Evolutionary conservation across 2,797 vertebrate genomes (phyloP).

Genomic region (Tamandua tetradactyla): DNA sequence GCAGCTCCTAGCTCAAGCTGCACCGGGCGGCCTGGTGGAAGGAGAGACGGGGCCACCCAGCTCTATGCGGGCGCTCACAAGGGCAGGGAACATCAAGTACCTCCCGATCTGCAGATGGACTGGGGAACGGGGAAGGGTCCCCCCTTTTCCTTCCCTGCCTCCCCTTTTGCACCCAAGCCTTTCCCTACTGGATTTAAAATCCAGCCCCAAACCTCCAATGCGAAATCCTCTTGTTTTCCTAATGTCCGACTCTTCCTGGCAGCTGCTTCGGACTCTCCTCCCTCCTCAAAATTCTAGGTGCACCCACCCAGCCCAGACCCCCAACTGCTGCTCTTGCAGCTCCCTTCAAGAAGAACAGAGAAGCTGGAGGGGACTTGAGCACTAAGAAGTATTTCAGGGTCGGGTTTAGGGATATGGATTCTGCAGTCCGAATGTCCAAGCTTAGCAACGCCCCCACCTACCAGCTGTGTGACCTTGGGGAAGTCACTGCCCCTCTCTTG

Average conservation of each 20-base stretch:
- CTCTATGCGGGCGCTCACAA: background rate
- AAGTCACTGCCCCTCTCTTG: background rate
- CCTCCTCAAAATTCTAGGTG: background rate
- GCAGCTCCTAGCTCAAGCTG: background rate
- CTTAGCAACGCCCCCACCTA: background rate
- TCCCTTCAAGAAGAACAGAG: background rate
- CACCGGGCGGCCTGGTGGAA: background rate
- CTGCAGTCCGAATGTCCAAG: background rate
- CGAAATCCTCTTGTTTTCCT: background rate
- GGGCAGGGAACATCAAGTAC: fast-evolving
- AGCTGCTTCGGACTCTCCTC: background rate
- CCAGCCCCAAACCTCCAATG: background rate
- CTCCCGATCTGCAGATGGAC: background rate
- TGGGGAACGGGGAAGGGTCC: too few species aligned
- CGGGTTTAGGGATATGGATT: background rate
- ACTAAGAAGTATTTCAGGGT: fast-evolving
- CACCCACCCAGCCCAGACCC: background rate
- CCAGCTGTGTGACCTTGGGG: background rate
- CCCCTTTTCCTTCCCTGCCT: fast-evolving
- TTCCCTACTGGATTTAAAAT: background rate
- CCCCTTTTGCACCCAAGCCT: fast-evolving
- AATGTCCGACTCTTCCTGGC: background rate
- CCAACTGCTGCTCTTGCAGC: fast-evolving
- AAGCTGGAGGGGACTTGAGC: fast-evolving
- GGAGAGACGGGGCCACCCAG: fast-evolving